phyloP scores from a whole-genome alignment of 2,797 vertebrate species.

The Enteromius afrohamiltoni region DNA sequence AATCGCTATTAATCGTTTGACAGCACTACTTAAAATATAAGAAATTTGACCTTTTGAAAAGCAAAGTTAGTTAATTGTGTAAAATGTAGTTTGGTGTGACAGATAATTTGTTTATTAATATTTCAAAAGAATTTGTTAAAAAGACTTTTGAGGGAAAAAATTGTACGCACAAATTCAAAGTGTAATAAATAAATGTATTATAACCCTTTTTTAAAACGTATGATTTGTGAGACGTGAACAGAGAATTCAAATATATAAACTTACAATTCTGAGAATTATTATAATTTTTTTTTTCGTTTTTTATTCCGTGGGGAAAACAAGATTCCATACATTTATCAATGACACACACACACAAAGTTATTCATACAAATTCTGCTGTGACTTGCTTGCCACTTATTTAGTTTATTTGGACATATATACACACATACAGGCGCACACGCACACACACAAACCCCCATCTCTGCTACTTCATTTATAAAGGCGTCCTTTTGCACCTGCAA shows the following conservation, averaged over 20 bases:
- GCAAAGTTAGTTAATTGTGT: not conserved
- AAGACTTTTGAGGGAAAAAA: not conserved
- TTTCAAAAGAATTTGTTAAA: not conserved
- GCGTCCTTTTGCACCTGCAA: constrained; percentile 70
- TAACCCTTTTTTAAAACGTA: no score
- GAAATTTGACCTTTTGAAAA: not conserved
- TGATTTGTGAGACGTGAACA: not conserved
- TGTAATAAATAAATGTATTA: no score
- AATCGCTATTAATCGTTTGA: no score
- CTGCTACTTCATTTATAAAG: constrained; percentile 59
- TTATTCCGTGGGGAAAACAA: not conserved
- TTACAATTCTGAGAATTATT: no score
- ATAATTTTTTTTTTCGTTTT: not conserved
- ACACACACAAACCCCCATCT: constrained; percentile 25
- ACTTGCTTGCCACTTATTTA: constrained; percentile 39
- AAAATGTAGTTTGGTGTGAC: not conserved
- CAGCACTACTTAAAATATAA: not conserved
- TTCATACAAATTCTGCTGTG: constrained; percentile 33
- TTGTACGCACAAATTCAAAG: not conserved
- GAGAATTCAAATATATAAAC: not conserved
- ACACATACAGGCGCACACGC: constrained; percentile 8
- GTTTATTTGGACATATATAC: constrained; percentile 47
- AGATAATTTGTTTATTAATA: not conserved
- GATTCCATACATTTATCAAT: not conserved
- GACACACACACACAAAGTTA: constrained; percentile 30